Evolutionary conservation across 2,888 invertebrate genomes (phyloP).

Genomic region (Clanis bilineata): DNA sequence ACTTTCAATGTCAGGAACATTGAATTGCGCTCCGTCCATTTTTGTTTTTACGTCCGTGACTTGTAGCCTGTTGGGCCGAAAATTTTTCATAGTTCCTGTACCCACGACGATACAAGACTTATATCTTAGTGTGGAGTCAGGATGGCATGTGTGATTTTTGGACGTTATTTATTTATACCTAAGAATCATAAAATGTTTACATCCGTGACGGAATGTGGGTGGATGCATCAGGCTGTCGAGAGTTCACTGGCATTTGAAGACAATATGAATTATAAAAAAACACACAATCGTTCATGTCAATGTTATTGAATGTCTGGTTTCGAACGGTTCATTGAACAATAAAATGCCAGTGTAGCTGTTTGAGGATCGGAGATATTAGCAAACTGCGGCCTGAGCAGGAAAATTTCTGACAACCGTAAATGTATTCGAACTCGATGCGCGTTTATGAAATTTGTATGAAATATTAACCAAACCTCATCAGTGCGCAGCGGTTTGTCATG

Average conservation of each 20-base stretch:
- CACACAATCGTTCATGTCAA: neutral
- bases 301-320: neutral
- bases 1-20: too few species aligned
- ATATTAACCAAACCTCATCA: too few species aligned
- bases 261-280: neutral
- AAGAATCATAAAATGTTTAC: neutral
- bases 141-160: too few species aligned
- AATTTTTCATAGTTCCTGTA: too few species aligned
- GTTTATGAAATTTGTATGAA: too few species aligned
- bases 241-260: slow-evolving; percentile 6
- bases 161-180: neutral
- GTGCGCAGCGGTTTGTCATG: too few species aligned
- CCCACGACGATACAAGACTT: too few species aligned
- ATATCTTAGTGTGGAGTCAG: too few species aligned
- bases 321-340: neutral
- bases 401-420: too few species aligned
- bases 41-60: too few species aligned
- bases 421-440: too few species aligned
- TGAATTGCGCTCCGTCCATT: neutral
- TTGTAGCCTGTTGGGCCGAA: too few species aligned
- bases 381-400: neutral
- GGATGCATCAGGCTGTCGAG: neutral
- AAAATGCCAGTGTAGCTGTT: neutral
- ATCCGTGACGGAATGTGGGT: neutral
- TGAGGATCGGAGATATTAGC: neutral